These are phyloP conservation scores for Diadromus collaris DNA, from an alignment of 2,888 invertebrate species.

Conservation along the genomic window DNA sequence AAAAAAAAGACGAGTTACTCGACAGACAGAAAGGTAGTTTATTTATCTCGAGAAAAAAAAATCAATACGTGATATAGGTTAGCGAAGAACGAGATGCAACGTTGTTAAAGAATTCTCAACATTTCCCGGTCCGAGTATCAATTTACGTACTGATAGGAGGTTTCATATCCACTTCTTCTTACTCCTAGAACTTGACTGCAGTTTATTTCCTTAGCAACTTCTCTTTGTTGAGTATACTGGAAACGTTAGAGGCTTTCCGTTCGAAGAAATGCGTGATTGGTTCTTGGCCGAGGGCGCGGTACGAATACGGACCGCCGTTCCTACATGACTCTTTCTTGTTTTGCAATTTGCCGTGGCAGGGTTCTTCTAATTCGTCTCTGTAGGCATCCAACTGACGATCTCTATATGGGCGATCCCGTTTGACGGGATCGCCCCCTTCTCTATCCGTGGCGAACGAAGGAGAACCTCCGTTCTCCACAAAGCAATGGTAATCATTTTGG, in stretches of 20 bases:
- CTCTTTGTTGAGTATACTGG: too few species aligned
- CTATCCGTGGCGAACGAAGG: neutral
- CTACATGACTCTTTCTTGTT: neutral
- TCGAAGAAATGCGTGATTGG: neutral
- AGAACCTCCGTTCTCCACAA: conserved; percentile 42
- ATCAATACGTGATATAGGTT: too few species aligned
- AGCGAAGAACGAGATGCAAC: too few species aligned
- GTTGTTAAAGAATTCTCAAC: too few species aligned
- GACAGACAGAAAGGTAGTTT: conserved; percentile 13
- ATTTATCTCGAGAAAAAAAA: neutral
- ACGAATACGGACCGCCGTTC: neutral
- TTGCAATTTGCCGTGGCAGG: neutral
- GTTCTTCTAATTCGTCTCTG: conserved; percentile 13
- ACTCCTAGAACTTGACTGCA: too few species aligned
- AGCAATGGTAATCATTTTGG: conserved; percentile 52
- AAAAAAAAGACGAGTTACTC: conserved; percentile 1
- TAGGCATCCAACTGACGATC: neutral
- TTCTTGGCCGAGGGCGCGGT: neutral
- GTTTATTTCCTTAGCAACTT: too few species aligned
- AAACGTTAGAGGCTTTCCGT: too few species aligned
- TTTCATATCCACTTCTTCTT: too few species aligned
- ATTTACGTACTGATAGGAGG: too few species aligned
- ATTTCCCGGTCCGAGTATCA: too few species aligned
- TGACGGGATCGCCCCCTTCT: too few species aligned
- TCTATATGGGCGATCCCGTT: neutral